Evolutionary conservation across 2,888 invertebrate genomes (phyloP).

Genomic region (Acleris emargana): DNA sequence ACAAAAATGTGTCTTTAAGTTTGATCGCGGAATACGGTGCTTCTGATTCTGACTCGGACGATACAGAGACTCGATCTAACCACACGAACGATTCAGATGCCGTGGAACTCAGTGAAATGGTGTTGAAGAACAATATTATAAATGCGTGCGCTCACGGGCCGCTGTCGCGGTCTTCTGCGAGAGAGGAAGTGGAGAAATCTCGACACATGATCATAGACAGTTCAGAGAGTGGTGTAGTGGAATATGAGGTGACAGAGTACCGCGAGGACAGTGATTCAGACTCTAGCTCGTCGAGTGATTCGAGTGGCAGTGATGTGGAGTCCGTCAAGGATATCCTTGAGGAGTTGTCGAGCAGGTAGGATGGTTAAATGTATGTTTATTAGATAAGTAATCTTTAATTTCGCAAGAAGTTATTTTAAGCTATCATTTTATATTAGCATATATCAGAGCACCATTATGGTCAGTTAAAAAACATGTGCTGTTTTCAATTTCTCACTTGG

Average conservation of each 20-base stretch:
- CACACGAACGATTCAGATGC: conserved; percentile 68
- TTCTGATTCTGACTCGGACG: conserved; percentile 76
- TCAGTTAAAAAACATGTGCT: no score
- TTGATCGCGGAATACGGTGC: conserved; percentile 76
- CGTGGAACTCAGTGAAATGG: conserved; percentile 76
- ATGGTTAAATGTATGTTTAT: conserved; percentile 37
- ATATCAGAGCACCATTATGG: no score
- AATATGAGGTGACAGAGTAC: conserved; percentile 76
- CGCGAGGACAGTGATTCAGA: conserved; percentile 70
- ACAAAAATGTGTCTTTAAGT: conserved; percentile 77
- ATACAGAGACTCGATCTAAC: conserved; percentile 62
- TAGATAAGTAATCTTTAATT: neutral
- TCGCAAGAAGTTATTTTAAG: neutral
- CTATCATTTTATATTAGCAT: neutral
- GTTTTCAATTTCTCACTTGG: no score
- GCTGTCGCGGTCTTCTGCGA: conserved; percentile 53
- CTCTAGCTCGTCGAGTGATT: conserved; percentile 63
- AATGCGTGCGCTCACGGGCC: conserved; percentile 80
- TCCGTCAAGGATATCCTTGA: conserved; percentile 73
- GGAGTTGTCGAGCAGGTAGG: conserved; percentile 71
- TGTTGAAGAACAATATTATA: conserved; percentile 78
- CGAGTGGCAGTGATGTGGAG: conserved; percentile 74
- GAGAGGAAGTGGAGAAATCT: conserved; percentile 61
- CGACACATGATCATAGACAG: conserved; percentile 78
- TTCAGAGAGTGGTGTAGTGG: conserved; percentile 69